Percentiles rank a stretch among this genome's conserved stretches.
phyloP scores from a whole-genome alignment of 2,888 invertebrate genomes.

The Pasiphila rectangulata region DNA sequence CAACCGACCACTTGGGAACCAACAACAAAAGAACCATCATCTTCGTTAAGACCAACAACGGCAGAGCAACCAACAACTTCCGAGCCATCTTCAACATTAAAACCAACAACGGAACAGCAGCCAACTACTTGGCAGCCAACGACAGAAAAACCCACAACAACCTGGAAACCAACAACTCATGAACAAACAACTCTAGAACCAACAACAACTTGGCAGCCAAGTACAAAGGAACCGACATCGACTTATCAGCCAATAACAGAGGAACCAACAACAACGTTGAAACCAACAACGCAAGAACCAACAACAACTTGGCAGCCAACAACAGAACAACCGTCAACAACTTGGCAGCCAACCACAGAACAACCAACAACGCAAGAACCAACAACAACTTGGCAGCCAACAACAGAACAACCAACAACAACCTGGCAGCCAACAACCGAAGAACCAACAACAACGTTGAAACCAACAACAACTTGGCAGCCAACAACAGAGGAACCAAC shows the following conservation, averaged over 20 bases:
- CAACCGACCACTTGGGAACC: conserved; percentile 7
- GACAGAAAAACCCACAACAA: conserved; percentile 9
- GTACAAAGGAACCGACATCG: conserved; percentile 8
- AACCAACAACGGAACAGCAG: too few relatives aligned
- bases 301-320: conserved; percentile 12
- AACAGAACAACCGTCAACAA: conserved; percentile 9
- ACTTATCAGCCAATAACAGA: neutral
- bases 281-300: conserved; percentile 4
- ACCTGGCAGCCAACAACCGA: conserved; percentile 8
- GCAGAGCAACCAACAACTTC: conserved; percentile 6
- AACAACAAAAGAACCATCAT: conserved; percentile 5
- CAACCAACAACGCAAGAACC: conserved; percentile 11
- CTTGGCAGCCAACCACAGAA: neutral
- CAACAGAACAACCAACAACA: conserved; percentile 1
- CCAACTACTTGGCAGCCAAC: conserved; percentile 1
- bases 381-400: conserved; percentile 2
- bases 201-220: conserved; percentile 6
- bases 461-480: too few relatives aligned
- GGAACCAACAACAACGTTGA: conserved; percentile 1
- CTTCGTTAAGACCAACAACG: conserved; percentile 2
- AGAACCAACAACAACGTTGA: conserved; percentile 6
- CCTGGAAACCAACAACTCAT: conserved; percentile 1
- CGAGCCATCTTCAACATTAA: conserved; percentile 1
- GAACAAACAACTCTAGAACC: conserved; percentile 2
- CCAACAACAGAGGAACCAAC: conserved; percentile 10